Conservation (phyloP, 2,888 invertebrate species). For the Acleris laterana region DNA sequence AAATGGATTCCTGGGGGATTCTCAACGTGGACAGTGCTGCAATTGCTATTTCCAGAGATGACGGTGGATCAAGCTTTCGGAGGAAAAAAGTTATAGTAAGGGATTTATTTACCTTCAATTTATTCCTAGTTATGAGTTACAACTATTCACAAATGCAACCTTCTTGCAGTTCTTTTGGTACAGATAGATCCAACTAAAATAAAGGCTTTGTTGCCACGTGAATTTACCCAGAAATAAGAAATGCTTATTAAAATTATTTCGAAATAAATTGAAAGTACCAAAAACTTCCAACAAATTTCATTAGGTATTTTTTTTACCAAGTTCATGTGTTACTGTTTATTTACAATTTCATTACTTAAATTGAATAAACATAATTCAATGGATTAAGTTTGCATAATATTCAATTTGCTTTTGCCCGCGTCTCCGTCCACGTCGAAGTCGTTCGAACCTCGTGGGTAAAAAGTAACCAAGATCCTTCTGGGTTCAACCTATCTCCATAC, state of each 20-base stretch:
- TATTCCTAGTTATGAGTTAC: background rate
- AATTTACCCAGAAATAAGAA: background rate
- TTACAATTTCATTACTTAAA: too few relatives aligned
- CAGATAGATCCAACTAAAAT: background rate
- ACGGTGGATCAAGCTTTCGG: constrained; percentile 82
- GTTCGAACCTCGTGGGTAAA: too few relatives aligned
- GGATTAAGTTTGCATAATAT: too few relatives aligned
- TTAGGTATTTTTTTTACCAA: too few relatives aligned
- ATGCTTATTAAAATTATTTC: background rate
- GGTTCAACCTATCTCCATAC: too few relatives aligned
- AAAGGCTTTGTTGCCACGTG: background rate
- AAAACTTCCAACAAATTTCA: too few relatives aligned
- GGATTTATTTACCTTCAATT: constrained; percentile 19
- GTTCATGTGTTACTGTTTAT: too few relatives aligned
- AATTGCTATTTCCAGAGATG: constrained; percentile 89
- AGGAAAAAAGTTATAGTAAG: constrained; percentile 70
- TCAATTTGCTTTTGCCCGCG: too few relatives aligned
- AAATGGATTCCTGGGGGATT: constrained; percentile 90
- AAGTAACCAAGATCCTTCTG: too few relatives aligned
- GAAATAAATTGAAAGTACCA: too few relatives aligned
- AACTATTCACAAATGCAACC: background rate
- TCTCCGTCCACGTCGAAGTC: too few relatives aligned
- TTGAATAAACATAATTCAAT: too few relatives aligned
- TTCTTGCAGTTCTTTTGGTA: constrained; percentile 3
- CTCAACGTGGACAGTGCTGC: constrained; percentile 86